A percentile compares a stretch with the other conserved stretches of the same genome.
These are phyloP conservation scores for Cheilinus undulatus DNA, from an alignment of 2,113 vertebrate species.

Conservation along the genomic window DNA sequence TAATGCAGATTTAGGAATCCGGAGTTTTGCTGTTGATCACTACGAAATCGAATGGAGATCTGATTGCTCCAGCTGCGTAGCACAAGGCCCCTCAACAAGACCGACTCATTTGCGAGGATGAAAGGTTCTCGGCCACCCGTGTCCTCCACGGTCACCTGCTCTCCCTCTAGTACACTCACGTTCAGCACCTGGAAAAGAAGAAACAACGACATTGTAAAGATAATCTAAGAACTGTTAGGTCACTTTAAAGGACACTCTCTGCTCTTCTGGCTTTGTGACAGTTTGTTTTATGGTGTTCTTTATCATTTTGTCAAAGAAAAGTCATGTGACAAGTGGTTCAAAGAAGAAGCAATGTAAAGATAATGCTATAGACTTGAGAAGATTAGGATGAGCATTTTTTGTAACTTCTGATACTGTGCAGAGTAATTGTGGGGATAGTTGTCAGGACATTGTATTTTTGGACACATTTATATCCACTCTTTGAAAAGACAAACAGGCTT, in stretches of 20 bases:
- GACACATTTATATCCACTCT: background rate
- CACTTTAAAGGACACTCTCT: too few species aligned
- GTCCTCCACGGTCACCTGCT: constrained; percentile 90
- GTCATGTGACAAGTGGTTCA: too few species aligned
- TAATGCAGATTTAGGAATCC: constrained; percentile 90
- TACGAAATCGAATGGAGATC: constrained; percentile 90
- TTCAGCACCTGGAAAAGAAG: constrained; percentile 88
- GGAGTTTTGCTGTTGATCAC: constrained; percentile 81
- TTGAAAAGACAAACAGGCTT: constrained; percentile 4
- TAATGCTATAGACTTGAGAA: too few species aligned
- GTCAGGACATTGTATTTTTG: constrained; percentile 3
- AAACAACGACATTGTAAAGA: too few species aligned
- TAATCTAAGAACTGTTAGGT: too few species aligned
- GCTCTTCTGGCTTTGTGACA: too few species aligned
- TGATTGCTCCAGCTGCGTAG: constrained; percentile 95
- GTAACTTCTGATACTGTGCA: background rate
- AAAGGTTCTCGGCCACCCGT: constrained; percentile 86
- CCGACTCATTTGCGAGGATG: constrained; percentile 92
- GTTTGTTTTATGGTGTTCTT: too few species aligned
- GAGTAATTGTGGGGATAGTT: background rate
- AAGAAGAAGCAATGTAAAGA: too few species aligned
- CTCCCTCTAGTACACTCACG: constrained; percentile 89
- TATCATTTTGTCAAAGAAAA: too few species aligned
- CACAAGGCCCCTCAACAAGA: constrained; percentile 91
- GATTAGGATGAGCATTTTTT: too few species aligned